These are phyloP conservation scores for Lophotriccus pileatus DNA, from an alignment of 2,797 vertebrate genomes.

Conservation along the genomic window DNA sequence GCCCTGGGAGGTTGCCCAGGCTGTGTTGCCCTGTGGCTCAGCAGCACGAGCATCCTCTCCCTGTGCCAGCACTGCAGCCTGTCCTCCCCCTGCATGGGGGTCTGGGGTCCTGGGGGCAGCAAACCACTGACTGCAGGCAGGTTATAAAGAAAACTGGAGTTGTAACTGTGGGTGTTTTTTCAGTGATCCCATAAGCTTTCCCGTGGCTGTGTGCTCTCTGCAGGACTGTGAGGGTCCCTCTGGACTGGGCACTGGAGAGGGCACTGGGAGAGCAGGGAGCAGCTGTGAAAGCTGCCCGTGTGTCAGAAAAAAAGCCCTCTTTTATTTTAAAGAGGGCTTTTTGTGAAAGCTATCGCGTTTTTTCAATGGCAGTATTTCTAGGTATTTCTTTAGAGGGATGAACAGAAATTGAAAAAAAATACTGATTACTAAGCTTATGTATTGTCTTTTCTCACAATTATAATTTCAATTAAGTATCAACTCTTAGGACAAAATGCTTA, in stretches of 20 bases:
- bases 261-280: not conserved
- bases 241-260: not conserved
- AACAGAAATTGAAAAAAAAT: not conserved
- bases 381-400: not conserved
- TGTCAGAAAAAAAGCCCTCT: not conserved
- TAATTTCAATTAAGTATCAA: not conserved
- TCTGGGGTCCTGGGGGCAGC: accelerated
- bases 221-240: not conserved
- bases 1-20: accelerated
- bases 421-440: not conserved
- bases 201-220: not conserved
- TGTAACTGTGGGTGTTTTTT: not conserved
- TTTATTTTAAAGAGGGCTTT: not conserved
- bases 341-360: not conserved
- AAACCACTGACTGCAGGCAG: not conserved
- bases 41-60: not conserved
- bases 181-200: not conserved
- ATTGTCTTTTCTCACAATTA: not conserved
- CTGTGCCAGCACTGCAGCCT: not conserved
- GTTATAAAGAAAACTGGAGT: not conserved
- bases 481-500: not conserved
- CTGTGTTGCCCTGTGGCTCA: not conserved
- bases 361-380: not conserved
- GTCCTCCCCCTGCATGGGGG: not conserved
- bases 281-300: not conserved